phyloP scores from a whole-genome alignment of 1,140 invertebrate genomes.

The Telenomus remus region DNA sequence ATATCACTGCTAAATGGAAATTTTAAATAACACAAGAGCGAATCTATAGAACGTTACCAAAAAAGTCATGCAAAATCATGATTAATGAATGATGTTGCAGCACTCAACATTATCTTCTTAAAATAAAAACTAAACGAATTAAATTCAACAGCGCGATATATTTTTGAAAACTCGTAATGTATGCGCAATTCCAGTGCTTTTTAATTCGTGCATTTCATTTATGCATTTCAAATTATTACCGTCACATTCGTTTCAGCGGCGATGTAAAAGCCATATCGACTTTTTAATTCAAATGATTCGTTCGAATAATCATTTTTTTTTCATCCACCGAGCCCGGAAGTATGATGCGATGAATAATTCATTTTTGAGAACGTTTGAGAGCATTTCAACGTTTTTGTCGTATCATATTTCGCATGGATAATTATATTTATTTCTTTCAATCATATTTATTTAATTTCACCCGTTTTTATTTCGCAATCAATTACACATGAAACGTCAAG shows the following conservation, averaged over 20 bases:
- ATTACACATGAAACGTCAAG: too few relatives aligned
- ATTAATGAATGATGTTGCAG: too few relatives aligned
- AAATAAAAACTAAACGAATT: too few relatives aligned
- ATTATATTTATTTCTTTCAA: constrained; percentile 4
- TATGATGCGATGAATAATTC: constrained; percentile 35
- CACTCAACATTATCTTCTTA: too few relatives aligned
- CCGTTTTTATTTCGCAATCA: neutral
- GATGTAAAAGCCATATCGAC: constrained; percentile 32
- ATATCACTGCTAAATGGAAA: too few relatives aligned
- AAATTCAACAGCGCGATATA: constrained; percentile 27
- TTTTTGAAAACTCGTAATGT: constrained; percentile 38
- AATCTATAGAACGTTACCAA: too few relatives aligned
- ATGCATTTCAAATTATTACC: constrained; percentile 36
- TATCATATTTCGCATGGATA: too few relatives aligned
- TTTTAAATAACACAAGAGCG: too few relatives aligned
- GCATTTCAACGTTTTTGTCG: too few relatives aligned
- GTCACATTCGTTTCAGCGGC: constrained; percentile 19
- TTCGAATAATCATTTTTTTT: constrained; percentile 38
- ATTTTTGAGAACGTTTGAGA: constrained; percentile 2
- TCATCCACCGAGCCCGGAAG: constrained; percentile 15
- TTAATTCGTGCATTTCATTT: constrained; percentile 38
- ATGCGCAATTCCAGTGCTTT: constrained; percentile 43
- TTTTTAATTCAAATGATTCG: constrained; percentile 43
- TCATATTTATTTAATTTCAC: constrained; percentile 25
- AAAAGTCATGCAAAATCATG: too few relatives aligned